Conservation (phyloP, 2,797 vertebrate genomes). For the Melanotaenia parkinsoni region DNA sequence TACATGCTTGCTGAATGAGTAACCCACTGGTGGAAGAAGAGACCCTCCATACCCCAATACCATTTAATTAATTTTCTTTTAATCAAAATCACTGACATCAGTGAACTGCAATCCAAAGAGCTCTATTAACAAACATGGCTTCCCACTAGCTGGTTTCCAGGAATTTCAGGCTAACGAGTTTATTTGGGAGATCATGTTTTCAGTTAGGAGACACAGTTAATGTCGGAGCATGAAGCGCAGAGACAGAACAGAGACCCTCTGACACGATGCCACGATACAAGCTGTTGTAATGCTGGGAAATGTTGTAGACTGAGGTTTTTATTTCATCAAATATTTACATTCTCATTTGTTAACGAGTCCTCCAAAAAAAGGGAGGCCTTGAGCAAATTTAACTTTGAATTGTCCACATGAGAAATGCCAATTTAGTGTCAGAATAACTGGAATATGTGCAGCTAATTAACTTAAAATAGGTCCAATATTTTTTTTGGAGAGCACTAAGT, state of each 20-base stretch:
- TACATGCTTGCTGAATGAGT: neutral
- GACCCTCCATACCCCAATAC: neutral
- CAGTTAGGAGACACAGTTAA: neutral
- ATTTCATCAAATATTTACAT: neutral
- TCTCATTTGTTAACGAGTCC: neutral
- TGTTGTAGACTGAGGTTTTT: neutral
- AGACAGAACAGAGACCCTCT: neutral
- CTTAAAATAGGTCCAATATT: neutral
- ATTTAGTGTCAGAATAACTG: neutral
- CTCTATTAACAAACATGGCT: neutral
- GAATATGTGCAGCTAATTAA: neutral
- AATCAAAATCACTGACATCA: neutral
- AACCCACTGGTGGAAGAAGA: neutral
- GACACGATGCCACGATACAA: neutral
- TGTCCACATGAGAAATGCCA: neutral
- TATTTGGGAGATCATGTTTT: neutral
- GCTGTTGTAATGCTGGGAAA: neutral
- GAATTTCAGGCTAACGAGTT: neutral
- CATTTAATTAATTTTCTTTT: neutral
- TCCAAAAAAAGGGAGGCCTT: neutral
- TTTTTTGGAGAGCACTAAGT: neutral
- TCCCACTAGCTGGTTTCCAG: neutral
- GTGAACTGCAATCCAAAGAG: neutral
- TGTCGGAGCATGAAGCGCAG: neutral
- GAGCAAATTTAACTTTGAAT: neutral